Conservation (phyloP, 2,113 vertebrate genomes). For the Eclectus roratus region DNA sequence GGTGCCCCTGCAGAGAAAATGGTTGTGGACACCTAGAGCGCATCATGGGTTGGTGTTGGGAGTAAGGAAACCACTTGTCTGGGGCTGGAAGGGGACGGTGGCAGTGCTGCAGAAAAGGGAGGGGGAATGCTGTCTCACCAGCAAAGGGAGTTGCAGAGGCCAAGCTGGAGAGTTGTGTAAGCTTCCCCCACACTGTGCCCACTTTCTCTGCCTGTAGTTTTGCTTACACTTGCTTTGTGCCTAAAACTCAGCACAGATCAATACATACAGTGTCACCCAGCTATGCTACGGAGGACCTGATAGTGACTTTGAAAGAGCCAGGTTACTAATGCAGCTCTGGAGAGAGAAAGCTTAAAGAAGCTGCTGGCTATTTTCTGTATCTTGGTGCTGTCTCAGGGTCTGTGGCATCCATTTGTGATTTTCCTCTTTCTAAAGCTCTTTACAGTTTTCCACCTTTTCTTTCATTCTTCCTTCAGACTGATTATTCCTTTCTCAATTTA, state of each 20-base stretch:
- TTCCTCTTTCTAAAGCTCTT: not conserved
- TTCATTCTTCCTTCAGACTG: not conserved
- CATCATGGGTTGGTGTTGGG: rapidly evolving
- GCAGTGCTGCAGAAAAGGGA: not conserved
- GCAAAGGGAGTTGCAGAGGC: not conserved
- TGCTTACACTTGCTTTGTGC: not conserved
- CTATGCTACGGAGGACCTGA: not conserved
- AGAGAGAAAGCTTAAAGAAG: not conserved
- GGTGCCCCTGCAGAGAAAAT: not conserved
- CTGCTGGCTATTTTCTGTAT: not conserved
- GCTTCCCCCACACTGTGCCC: not conserved
- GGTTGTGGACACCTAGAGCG: not conserved
- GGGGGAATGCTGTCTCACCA: not conserved
- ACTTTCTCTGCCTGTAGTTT: not conserved
- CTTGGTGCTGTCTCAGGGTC: not conserved
- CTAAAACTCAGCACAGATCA: not conserved
- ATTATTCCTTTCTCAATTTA: not conserved
- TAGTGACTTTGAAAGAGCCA: not conserved
- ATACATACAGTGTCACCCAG: not conserved
- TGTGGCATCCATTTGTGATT: not conserved
- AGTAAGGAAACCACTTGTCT: not conserved
- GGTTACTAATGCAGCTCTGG: not conserved
- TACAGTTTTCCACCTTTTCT: not conserved
- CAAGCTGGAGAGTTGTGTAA: not conserved
- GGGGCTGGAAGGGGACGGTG: not conserved